Percentiles rank a stretch among this genome's conserved stretches.
These are phyloP conservation scores for Ramazzottius varieornatus DNA, from an alignment of 2,888 invertebrate species.

Conservation along the genomic window DNA sequence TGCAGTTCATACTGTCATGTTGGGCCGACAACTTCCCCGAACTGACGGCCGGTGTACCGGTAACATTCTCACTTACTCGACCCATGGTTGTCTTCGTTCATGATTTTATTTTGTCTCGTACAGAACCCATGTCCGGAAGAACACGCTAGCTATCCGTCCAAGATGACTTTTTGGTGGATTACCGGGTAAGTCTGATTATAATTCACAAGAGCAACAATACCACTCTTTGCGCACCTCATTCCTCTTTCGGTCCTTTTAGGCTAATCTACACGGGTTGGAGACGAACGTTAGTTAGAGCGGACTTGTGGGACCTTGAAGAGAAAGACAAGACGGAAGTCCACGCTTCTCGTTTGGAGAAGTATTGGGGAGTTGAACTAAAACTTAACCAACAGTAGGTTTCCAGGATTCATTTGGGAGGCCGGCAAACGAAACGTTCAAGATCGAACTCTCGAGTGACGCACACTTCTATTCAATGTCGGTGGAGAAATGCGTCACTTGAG, in stretches of 20 bases:
- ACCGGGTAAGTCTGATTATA: conserved; percentile 28
- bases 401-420: too few species aligned
- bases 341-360: neutral
- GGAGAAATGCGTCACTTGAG: too few species aligned
- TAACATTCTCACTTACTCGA: too few species aligned
- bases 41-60: too few species aligned
- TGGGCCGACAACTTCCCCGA: too few species aligned
- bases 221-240: neutral
- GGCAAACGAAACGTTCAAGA: too few species aligned
- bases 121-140: conserved; percentile 67
- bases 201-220: neutral
- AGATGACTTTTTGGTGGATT: conserved; percentile 69
- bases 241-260: neutral
- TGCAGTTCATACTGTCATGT: too few species aligned
- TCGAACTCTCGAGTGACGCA: too few species aligned
- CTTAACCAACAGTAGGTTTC: too few species aligned
- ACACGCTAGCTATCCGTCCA: conserved; percentile 54
- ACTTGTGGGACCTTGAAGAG: neutral
- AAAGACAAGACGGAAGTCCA: neutral
- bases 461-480: too few species aligned
- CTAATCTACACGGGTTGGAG: neutral
- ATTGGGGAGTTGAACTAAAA: too few species aligned
- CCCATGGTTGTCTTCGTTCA: too few species aligned
- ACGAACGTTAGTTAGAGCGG: neutral
- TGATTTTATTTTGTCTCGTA: conserved; percentile 15